phyloP scores from a whole-genome alignment of 2,797 vertebrate species.

The Schizopygopsis pylzovi region DNA sequence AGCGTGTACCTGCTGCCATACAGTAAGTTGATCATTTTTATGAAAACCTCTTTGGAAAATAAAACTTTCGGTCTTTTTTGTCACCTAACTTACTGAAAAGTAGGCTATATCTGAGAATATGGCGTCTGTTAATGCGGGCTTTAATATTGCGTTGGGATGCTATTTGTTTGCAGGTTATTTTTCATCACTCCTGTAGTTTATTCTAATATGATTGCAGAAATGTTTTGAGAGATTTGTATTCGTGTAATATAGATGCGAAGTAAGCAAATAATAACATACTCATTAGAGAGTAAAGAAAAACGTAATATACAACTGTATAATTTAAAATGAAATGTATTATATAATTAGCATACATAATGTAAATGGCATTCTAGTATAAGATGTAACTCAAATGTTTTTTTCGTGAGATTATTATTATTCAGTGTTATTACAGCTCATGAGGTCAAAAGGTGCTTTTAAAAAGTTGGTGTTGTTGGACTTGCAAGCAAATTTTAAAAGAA shows the following conservation, averaged over 20 bases:
- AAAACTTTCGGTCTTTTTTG: background rate
- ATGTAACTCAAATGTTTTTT: background rate
- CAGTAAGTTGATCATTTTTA: slow-evolving; percentile 1
- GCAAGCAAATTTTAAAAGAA: background rate
- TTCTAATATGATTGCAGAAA: background rate
- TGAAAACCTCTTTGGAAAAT: background rate
- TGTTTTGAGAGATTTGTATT: too few species aligned
- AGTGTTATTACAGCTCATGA: background rate
- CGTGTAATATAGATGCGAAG: background rate
- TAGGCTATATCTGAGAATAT: background rate
- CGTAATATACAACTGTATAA: background rate
- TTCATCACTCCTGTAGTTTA: background rate
- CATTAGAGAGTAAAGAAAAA: too few species aligned
- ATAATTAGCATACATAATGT: background rate
- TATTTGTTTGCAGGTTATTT: background rate
- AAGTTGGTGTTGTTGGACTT: background rate
- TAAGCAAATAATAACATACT: background rate
- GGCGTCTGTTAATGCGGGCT: background rate
- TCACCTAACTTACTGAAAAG: background rate
- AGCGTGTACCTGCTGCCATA: background rate
- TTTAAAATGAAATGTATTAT: background rate
- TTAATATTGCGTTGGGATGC: background rate
- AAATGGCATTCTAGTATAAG: background rate
- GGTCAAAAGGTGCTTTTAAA: background rate
- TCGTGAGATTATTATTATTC: background rate